These are phyloP conservation scores for Saccostrea glomerata DNA, from an alignment of 1,140 invertebrate species.

Conservation along the genomic window DNA sequence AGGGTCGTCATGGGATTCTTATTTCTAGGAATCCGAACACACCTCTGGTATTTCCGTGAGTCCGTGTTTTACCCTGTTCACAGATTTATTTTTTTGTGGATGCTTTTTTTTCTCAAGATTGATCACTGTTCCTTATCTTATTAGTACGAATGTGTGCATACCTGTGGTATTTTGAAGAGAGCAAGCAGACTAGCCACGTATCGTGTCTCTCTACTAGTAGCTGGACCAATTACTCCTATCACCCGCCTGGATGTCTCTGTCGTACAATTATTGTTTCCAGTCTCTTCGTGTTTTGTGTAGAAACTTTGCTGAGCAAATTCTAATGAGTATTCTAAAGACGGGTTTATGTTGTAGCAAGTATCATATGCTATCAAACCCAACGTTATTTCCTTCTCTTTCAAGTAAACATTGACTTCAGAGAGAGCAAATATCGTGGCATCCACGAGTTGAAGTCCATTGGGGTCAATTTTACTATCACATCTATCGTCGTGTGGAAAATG, in stretches of 20 bases:
- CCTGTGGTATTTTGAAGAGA: constrained; percentile 85
- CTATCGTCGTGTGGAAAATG: constrained; percentile 81
- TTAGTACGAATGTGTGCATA: constrained; percentile 63
- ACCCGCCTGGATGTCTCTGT: constrained; percentile 2
- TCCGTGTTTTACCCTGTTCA: too few species aligned
- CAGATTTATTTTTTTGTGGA: too few species aligned
- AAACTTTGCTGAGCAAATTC: constrained; percentile 84
- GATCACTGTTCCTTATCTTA: too few species aligned
- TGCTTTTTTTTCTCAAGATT: too few species aligned
- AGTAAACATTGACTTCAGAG: constrained; percentile 81
- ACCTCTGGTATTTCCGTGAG: neutral
- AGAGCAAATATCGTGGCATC: constrained; percentile 90
- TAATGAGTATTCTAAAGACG: constrained; percentile 87
- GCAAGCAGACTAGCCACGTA: constrained; percentile 83
- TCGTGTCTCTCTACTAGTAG: constrained; percentile 83
- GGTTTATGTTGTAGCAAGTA: constrained; percentile 87
- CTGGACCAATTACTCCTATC: constrained; percentile 54
- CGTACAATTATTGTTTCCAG: neutral
- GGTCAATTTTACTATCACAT: too few species aligned
- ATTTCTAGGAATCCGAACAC: neutral
- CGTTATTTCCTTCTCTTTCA: constrained; percentile 80
- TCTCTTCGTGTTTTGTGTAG: neutral
- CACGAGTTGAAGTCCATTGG: constrained; percentile 85
- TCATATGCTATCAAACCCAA: constrained; percentile 87
- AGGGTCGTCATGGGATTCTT: neutral